Percentiles rank a stretch among this genome's conserved stretches.
These are phyloP conservation scores for Tanytarsus gracilentus DNA, from an alignment of 2,888 invertebrate genomes.

Conservation along the genomic window DNA sequence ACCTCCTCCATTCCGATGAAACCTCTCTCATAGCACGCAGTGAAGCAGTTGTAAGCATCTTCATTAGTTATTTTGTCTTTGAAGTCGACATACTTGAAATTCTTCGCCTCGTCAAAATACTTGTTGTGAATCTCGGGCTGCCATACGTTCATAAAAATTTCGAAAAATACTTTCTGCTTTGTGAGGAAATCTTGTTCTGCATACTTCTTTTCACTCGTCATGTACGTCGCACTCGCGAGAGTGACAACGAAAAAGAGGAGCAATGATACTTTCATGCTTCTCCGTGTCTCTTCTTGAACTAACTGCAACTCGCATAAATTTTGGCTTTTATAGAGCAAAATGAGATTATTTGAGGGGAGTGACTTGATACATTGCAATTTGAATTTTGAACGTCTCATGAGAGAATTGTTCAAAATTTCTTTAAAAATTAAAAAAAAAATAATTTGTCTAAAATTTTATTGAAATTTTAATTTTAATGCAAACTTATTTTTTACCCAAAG, in stretches of 20 bases:
- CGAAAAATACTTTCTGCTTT: constrained; percentile 20
- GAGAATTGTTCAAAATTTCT: too few species aligned
- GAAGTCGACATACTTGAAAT: background rate
- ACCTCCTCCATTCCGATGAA: constrained; percentile 45
- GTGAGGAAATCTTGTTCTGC: constrained; percentile 18
- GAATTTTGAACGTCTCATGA: too few species aligned
- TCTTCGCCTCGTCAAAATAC: constrained; percentile 3
- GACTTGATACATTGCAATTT: too few species aligned
- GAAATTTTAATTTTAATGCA: too few species aligned
- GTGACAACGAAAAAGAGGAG: background rate
- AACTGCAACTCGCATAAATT: too few species aligned
- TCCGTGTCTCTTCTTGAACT: too few species aligned
- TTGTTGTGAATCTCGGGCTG: constrained; percentile 18
- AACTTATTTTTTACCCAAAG: too few species aligned
- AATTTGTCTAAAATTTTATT: too few species aligned
- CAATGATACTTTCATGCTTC: background rate
- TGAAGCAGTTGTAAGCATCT: constrained; percentile 19
- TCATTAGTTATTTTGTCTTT: constrained; percentile 9
- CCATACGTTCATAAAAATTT: constrained; percentile 17
- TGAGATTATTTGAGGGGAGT: too few species aligned
- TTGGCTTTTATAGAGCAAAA: too few species aligned
- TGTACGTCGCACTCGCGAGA: background rate
- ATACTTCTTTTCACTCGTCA: constrained; percentile 21
- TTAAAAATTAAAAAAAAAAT: too few species aligned
- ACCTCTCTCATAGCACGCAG: constrained; percentile 35